Evolutionary conservation across 2,888 invertebrate genomes (phyloP).

Genomic region (Epinotia nisella): DNA sequence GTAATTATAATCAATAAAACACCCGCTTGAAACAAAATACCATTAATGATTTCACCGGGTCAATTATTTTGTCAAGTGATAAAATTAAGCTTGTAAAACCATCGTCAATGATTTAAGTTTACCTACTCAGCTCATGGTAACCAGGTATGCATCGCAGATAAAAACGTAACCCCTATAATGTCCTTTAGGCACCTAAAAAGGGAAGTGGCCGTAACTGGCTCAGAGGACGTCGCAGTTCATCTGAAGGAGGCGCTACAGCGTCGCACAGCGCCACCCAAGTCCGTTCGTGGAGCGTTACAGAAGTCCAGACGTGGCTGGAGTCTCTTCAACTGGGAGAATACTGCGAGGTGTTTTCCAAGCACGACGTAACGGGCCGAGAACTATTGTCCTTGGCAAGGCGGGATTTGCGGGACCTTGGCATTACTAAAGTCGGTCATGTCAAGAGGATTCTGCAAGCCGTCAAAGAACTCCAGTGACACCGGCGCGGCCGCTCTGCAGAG

Average conservation of each 20-base stretch:
- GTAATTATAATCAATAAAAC: slow-evolving; percentile 34
- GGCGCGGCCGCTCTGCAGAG: slow-evolving; percentile 80
- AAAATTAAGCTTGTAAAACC: no score
- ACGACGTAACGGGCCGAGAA: slow-evolving; percentile 96
- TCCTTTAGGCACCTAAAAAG: slow-evolving; percentile 73
- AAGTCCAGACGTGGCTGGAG: slow-evolving; percentile 96
- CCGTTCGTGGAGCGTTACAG: slow-evolving; percentile 91
- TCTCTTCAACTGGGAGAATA: slow-evolving; percentile 95
- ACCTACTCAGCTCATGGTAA: no score
- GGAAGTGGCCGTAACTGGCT: slow-evolving; percentile 70
- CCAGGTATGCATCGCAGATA: background rate
- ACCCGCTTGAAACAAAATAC: no score
- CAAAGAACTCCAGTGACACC: slow-evolving; percentile 88
- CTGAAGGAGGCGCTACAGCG: slow-evolving; percentile 63
- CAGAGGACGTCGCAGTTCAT: slow-evolving; percentile 72
- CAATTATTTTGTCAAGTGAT: background rate
- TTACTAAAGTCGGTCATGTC: slow-evolving; percentile 97
- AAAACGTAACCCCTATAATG: background rate
- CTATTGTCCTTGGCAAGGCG: slow-evolving; percentile 93
- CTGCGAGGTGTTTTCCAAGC: slow-evolving; percentile 93
- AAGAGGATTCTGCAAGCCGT: slow-evolving; percentile 97
- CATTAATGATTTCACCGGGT: no score
- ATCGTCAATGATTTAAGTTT: no score
- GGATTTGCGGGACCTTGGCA: slow-evolving; percentile 95
- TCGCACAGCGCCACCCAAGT: slow-evolving; percentile 66